These are phyloP conservation scores for Ceratosolen solmsi DNA, from an alignment of 1,140 invertebrate species.

Conservation along the genomic window DNA sequence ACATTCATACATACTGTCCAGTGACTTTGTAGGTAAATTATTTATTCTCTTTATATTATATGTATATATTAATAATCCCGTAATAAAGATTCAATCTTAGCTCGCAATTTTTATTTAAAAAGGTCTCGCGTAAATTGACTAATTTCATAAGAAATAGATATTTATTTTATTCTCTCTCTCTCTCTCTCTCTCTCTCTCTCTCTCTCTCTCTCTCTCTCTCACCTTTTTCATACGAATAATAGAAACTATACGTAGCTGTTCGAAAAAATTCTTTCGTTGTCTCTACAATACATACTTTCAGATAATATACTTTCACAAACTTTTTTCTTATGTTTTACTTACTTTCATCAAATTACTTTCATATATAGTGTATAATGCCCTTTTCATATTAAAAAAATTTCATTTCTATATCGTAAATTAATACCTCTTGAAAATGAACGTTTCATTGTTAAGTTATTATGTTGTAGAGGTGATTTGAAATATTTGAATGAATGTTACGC, in stretches of 20 bases:
- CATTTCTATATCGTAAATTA: slow-evolving; percentile 39
- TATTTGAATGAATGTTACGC: no score
- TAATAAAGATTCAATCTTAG: slow-evolving; percentile 62
- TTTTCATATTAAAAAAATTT: slow-evolving; percentile 45
- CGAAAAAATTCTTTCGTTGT: slow-evolving; percentile 6
- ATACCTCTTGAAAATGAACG: slow-evolving; percentile 2
- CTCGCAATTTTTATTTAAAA: slow-evolving; percentile 59
- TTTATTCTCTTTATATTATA: slow-evolving; percentile 56
- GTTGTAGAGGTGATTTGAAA: no score
- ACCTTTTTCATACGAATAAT: slow-evolving; percentile 46
- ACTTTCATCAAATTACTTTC: slow-evolving; percentile 64
- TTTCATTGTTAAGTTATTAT: slow-evolving; percentile 16
- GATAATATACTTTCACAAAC: slow-evolving; percentile 46
- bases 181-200: background rate
- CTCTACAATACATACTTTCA: slow-evolving; percentile 62
- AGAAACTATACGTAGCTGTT: slow-evolving; percentile 1
- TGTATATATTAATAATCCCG: slow-evolving; percentile 56
- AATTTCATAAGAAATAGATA: slow-evolving; percentile 60
- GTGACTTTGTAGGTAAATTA: slow-evolving; percentile 34
- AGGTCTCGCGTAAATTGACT: slow-evolving; percentile 70
- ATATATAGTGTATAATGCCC: slow-evolving; percentile 54
- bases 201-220: background rate
- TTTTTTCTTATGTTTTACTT: slow-evolving; percentile 47
- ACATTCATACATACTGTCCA: background rate
- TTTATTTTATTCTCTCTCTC: slow-evolving; percentile 23